Evolutionary conservation across 2,797 vertebrate species (phyloP), one percentile per base, ranked within the genome.

Genomic region (Phrynocephalus vlangalii): DNA sequence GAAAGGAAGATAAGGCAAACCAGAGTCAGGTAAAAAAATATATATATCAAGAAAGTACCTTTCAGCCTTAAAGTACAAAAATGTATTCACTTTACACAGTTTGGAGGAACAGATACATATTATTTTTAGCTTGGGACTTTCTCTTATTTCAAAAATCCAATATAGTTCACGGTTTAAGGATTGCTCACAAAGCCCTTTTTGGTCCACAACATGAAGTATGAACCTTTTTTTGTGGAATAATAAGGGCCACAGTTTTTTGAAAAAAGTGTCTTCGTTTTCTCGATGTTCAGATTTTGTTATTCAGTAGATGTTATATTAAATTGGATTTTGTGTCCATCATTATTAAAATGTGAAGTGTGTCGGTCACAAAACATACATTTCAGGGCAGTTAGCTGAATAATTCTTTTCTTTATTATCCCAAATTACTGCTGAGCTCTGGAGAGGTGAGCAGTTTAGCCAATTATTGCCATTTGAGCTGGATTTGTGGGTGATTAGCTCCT

Each of bases 401-500:
- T 97, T 96, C 96, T 94, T 95, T 94, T 95, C 96, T 97, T 97
- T 97, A 97, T 97, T 97, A 97, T 96, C 97, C 96, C 96, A 97
- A 97, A 97, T 97, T 97, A 97, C 97, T 97, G 97, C 97, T 95
- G 97, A 95, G 97, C 97, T 97, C 96, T 97, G 97, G 96, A 97
- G 97, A 97, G 97, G 97, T 96, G 96, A 97, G 94, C 96, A 97
- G 96, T 97, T 97, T 97, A 97, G 97, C 97, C 97, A 97, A 97
- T 97, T 97, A 97, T 96, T 97, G 96, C 96, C 96, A 97, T 97
- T 97, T 97, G 96, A 97, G 97, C 96, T 96, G 97, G 97, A 97
- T 97, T 97, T 97, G 97, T 97, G 97, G 97, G 97, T 97, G 97
- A 97, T 97, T 97, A 97, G 96, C 97, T 97, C 96, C 96, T 95